phyloP scores from a whole-genome alignment of 2,888 invertebrate genomes.

The Eupithecia exiguata region DNA sequence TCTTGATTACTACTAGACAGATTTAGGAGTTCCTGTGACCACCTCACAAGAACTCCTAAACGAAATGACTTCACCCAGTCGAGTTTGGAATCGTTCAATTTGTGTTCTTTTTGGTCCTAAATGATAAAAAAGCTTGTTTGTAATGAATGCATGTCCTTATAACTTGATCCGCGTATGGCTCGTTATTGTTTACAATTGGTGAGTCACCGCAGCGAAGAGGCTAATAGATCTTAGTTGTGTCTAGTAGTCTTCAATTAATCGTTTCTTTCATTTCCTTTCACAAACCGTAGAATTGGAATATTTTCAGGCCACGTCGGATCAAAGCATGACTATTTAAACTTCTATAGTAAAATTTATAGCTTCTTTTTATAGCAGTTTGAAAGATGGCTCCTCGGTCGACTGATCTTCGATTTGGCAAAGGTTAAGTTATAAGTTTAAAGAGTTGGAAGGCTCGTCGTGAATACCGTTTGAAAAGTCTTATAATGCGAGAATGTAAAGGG shows the following conservation, averaged over 20 bases:
- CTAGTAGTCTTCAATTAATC: background rate
- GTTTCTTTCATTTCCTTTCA: background rate
- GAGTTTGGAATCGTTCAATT: no score
- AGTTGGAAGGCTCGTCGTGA: background rate
- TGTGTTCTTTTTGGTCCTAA: no score
- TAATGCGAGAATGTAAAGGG: background rate
- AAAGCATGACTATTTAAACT: conserved; percentile 19
- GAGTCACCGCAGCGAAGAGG: no score
- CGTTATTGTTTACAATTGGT: no score
- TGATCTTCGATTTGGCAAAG: conserved; percentile 19
- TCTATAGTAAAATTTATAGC: conserved; percentile 28
- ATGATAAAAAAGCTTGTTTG: no score
- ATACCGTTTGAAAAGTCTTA: background rate
- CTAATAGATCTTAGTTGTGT: background rate
- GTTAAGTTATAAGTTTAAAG: conserved; percentile 13
- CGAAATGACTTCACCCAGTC: no score
- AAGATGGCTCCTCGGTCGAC: conserved; percentile 21
- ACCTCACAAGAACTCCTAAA: no score
- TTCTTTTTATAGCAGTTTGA: conserved; percentile 31
- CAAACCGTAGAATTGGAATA: background rate
- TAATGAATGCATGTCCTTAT: no score
- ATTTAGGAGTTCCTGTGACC: no score
- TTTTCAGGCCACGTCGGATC: background rate
- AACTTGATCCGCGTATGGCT: no score
- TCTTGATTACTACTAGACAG: no score